phyloP scores from a whole-genome alignment of 2,888 invertebrate species.

The Plebejus melissa region DNA sequence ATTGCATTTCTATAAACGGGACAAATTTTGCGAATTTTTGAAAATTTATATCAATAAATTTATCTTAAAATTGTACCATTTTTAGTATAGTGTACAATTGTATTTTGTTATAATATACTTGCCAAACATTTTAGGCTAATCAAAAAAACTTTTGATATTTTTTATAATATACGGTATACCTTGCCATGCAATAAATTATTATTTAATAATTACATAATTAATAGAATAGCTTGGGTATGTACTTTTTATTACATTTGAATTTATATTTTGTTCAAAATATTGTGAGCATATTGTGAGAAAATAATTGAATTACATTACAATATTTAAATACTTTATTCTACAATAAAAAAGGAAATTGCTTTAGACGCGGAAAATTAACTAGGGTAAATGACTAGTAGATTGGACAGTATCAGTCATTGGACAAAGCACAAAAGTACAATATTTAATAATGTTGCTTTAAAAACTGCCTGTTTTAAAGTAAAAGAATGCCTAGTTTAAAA shows the following conservation, averaged over 20 bases:
- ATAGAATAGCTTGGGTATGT: background rate
- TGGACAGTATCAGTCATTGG: too few relatives aligned
- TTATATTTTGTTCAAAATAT: background rate
- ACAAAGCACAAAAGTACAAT: too few relatives aligned
- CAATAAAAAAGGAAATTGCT: background rate
- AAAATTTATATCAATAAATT: background rate
- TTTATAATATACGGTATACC: background rate
- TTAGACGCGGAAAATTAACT: background rate
- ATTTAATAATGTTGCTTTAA: too few relatives aligned
- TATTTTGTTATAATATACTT: slow-evolving; percentile 22
- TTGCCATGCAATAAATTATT: background rate
- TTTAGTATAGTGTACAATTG: slow-evolving; percentile 4
- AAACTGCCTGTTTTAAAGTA: too few relatives aligned
- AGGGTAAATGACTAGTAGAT: too few relatives aligned
- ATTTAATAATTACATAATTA: background rate
- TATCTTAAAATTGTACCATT: background rate
- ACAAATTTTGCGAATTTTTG: background rate
- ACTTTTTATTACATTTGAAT: slow-evolving; percentile 1
- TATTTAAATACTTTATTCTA: background rate
- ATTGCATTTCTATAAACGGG: background rate
- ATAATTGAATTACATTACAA: background rate
- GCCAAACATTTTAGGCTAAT: slow-evolving; percentile 17
- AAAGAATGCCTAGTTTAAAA: too few relatives aligned
- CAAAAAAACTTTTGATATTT: background rate
- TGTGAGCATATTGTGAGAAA: background rate